Evolutionary conservation across 2,113 vertebrate genomes (phyloP).

Genomic region (Nesogale talazaci): DNA sequence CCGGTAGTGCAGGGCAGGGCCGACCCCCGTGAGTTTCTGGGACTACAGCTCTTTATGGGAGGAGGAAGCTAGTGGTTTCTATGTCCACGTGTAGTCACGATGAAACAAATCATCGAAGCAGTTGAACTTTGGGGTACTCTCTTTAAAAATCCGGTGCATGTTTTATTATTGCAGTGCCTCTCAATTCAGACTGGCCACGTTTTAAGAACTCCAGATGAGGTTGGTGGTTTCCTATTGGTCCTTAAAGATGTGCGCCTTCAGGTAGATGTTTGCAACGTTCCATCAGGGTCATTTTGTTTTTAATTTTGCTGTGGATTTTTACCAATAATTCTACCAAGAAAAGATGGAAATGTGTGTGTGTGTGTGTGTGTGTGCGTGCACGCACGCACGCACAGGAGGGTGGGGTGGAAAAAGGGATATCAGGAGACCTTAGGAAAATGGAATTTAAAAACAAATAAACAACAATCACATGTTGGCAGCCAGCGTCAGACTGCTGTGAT

Average conservation of each 20-base stretch:
- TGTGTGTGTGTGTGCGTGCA: no score
- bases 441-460: background rate
- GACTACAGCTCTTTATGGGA: background rate
- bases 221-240: background rate
- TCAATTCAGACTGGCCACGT: background rate
- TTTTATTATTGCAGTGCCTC: background rate
- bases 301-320: background rate
- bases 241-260: background rate
- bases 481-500: background rate
- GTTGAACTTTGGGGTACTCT: no score
- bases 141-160: no score
- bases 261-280: background rate
- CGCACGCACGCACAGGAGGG: no score
- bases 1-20: background rate
- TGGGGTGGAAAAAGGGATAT: background rate
- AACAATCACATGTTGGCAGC: background rate
- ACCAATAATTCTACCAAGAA: background rate
- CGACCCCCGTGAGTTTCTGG: background rate
- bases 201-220: background rate
- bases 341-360: background rate
- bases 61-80: background rate
- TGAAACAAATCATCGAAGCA: background rate
- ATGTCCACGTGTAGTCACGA: background rate
- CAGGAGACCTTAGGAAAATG: slow-evolving; percentile 32
- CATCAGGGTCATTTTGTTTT: background rate